These are phyloP conservation scores for Brenthis ino DNA, from an alignment of 2,888 invertebrate genomes.

Conservation along the genomic window DNA sequence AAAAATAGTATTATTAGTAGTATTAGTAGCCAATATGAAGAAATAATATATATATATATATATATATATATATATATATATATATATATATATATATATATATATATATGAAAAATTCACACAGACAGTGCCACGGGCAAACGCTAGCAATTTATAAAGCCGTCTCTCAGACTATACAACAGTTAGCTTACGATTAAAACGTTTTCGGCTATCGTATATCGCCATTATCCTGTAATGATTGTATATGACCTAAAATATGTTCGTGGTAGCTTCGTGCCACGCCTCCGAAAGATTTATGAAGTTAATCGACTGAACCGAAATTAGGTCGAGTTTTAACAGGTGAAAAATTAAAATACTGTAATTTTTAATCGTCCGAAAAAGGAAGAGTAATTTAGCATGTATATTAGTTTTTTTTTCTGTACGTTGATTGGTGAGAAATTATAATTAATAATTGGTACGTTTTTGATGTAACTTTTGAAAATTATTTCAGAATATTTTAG, in stretches of 20 bases:
- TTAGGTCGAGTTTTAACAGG: conserved; percentile 55
- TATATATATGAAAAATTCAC: too few species aligned
- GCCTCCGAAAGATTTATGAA: conserved; percentile 55
- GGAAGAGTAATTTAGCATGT: not conserved
- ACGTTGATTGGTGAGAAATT: conserved; percentile 2
- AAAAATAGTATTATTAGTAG: too few species aligned
- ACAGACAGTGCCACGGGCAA: too few species aligned
- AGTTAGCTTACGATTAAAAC: conserved; percentile 31
- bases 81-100: too few species aligned
- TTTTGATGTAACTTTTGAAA: too few species aligned
- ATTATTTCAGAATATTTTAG: too few species aligned
- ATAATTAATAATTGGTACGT: not conserved
- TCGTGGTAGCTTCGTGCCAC: conserved; percentile 55
- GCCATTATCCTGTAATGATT: conserved; percentile 59
- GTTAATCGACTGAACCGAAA: conserved; percentile 47
- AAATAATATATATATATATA: too few species aligned
- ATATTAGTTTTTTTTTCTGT: not conserved
- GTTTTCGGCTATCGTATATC: conserved; percentile 57
- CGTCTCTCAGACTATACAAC: conserved; percentile 5
- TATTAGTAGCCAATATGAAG: too few species aligned
- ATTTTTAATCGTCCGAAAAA: conserved; percentile 22
- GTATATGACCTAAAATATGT: conserved; percentile 54
- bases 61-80: too few species aligned
- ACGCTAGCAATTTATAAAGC: not conserved
- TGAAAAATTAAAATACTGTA: conserved; percentile 42